Base-by-base conservation (phyloP, 1,140 invertebrate genomes). In the Xylocopa sonorina region DNA sequence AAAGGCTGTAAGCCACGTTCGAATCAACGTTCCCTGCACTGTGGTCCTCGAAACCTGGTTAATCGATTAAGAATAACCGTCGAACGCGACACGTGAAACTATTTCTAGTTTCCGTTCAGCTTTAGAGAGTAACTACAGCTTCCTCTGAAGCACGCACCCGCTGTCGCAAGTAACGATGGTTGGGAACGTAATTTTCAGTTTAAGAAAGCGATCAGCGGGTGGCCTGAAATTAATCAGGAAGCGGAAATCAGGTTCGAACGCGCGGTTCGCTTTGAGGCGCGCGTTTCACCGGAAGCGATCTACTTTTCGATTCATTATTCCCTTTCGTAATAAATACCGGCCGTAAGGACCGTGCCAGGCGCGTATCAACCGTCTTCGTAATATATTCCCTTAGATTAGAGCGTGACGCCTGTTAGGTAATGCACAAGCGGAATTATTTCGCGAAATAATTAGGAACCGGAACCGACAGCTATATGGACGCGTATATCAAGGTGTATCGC, bases 361-460 rank as follows among this genome's bases (percentile, higher is more conserved):
- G 6, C 10, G 18, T 18, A 51, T 38, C 12, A 69, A 9, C 43
- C 9, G 0, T 4, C 16, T 38, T 12, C 24, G n/a, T n/a, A 60
- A 53, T 57, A 48, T 34, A 51, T 50, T 62, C 67, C 16, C 46
- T 41, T 27, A 50, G 27, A 46, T 62, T 60, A 21, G 50, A 27
- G 29, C 27, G n/a, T 14, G 38, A 58, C 4, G 18, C 16, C 16
- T 43, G 34, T 78, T 62, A 71, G 2, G 55, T 29, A 71, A 78
- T 71, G 55, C 57, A 60, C 55, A 71, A 71, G 43, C 21, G 32
- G 67, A 78, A 78, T 78, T 78, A 78, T 62, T 51, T 78, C 14
- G 21, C 21, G 24, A 71, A 62, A 60, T 43, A 34, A 71, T 78
- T 71, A 71, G 67, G 16, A 29, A n/a, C 32, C 14, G 14, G 57